These are phyloP conservation scores for Diorhabda sublineata DNA, from an alignment of 1,140 invertebrate genomes.

Conservation along the genomic window DNA sequence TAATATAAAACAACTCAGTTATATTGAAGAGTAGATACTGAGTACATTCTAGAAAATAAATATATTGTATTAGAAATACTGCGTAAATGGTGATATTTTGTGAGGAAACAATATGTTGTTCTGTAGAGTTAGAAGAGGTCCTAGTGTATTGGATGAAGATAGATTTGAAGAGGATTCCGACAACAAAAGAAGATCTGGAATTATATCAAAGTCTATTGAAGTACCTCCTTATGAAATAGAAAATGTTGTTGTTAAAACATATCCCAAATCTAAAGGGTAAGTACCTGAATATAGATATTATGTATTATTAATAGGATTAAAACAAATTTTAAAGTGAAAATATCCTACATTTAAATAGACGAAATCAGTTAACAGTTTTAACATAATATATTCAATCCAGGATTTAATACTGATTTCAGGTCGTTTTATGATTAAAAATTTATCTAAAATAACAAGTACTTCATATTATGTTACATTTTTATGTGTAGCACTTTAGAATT, in stretches of 20 bases:
- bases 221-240: neutral
- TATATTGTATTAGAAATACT: neutral
- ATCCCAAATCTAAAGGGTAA: conserved; percentile 10
- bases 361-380: no score
- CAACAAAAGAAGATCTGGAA: conserved; percentile 5
- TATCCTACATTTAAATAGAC: conserved; percentile 21
- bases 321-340: conserved; percentile 26
- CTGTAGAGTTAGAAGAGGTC: neutral
- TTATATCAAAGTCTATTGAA: conserved; percentile 5
- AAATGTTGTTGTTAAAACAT: conserved; percentile 7
- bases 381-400: no score
- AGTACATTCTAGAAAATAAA: neutral
- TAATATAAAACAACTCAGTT: neutral
- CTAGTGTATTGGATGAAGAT: conserved; percentile 1
- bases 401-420: no score
- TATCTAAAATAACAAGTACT: no score
- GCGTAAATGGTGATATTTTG: neutral
- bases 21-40: neutral
- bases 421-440: no score
- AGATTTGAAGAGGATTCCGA: neutral
- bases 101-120: conserved; percentile 8
- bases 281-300: neutral
- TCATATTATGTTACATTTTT: no score
- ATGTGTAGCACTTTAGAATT: no score
- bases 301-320: neutral